Base-by-base conservation (phyloP, 2,113 vertebrate species). In the Panthera leo region DNA sequence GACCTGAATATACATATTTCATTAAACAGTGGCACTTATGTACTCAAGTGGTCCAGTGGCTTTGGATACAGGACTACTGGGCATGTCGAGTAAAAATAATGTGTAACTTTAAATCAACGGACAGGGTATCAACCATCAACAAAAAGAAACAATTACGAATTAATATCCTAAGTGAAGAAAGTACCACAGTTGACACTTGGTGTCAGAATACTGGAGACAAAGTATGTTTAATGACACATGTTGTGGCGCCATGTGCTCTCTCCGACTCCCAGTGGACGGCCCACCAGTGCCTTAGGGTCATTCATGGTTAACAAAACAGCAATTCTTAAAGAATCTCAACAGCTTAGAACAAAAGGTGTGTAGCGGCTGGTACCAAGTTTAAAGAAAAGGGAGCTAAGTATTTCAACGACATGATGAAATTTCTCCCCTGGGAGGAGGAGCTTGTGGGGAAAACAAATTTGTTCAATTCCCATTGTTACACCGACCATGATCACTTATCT, bases 21-120 rank as follows among this genome's bases (percentile, higher is more conserved):
- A 93, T 91, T 83, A 45, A 96, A 96, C 48, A 98, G 97, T 97
- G 98, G 98, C 97, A 98, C 97, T 98, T 97, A 95, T 91, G 96
- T 19, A 98, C 95, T 97, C 95, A 97, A 96, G 85, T 94, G 98
- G 98, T 97, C 98, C 98, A 97, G 97, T 96, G 98, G 98, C 98
- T 98, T 98, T 80, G 97, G 98, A 98, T 94, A 98, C 39, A 89
- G 55, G 97, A 39, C 93, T 75, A 97, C 83, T 91, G 91, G 91
- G 94, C 79, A 93, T 85, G 79, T 93, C 93, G 86, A 94, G 39
- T 86, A 86, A 96, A 96, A 93, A 89, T 82, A 92, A 97, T 23
- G 63, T 92, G 68, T 79, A 82, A 85, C 51, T 80, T 96, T 89
- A 89, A 97, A 92, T 93, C 94, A 95, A 75, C 1, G 36, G 67